These are phyloP conservation scores for Diadromus collaris DNA, from an alignment of 2,888 invertebrate species.

Conservation along the genomic window DNA sequence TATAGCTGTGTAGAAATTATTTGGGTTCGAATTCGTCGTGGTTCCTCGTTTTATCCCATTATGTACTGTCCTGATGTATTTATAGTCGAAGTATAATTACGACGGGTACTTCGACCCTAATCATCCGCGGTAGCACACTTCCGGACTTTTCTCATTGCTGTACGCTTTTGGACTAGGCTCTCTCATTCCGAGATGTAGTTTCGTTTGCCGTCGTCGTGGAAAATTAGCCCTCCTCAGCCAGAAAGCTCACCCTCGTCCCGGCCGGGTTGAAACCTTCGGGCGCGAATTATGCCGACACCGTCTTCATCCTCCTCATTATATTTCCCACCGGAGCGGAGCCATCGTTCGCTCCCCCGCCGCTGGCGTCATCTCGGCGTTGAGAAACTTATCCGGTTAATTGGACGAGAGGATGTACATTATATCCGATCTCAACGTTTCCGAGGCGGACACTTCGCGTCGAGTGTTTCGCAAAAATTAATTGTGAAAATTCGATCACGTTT, in stretches of 20 bases:
- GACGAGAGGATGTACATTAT: conserved; percentile 57
- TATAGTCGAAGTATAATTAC: conserved; percentile 26
- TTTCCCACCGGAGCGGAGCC: conserved; percentile 41
- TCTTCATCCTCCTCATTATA: conserved; percentile 71
- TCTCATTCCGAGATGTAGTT: background rate
- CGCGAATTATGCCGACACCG: conserved; percentile 70
- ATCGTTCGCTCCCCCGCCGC: conserved; percentile 28
- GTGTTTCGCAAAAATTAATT: conserved; percentile 39
- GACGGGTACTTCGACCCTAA: conserved; percentile 19
- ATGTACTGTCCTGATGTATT: background rate
- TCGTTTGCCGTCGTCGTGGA: background rate
- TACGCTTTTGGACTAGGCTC: background rate
- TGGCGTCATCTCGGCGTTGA: conserved; percentile 48
- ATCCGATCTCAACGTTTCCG: conserved; percentile 32
- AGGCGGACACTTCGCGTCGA: background rate
- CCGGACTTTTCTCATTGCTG: background rate
- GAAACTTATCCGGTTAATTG: conserved; percentile 68
- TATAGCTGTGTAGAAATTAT: background rate
- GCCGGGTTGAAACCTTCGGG: conserved; percentile 61
- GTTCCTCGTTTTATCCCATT: conserved; percentile 15
- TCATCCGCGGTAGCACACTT: conserved; percentile 17
- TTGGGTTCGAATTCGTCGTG: background rate
- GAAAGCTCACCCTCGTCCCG: background rate
- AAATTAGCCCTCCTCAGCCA: background rate
- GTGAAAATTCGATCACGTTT: conserved; percentile 43